These are phyloP conservation scores for Nymphicus hollandicus DNA, from an alignment of 2,113 vertebrate species.

Conservation along the genomic window DNA sequence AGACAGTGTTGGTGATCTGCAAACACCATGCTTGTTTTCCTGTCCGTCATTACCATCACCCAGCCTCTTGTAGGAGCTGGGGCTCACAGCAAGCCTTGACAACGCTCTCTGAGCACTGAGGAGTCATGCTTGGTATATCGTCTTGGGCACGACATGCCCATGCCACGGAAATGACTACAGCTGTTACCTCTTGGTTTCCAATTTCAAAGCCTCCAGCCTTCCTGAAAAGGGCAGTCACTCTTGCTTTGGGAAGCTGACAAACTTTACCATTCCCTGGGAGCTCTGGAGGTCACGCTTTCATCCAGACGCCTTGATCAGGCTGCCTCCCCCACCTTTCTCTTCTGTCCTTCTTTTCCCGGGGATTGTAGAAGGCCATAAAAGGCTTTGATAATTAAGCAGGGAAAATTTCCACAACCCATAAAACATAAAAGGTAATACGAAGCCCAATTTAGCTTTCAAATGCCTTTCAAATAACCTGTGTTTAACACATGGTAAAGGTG, in stretches of 20 bases:
- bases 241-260: slow-evolving; percentile 47
- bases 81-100: not conserved
- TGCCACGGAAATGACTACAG: not conserved
- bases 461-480: slow-evolving; percentile 36
- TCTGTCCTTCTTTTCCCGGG: slow-evolving; percentile 46
- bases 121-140: not conserved
- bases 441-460: slow-evolving; percentile 58
- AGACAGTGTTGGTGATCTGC: not conserved
- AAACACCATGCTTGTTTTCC: not conserved
- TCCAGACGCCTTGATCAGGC: slow-evolving; percentile 26
- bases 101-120: not conserved
- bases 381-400: slow-evolving; percentile 73
- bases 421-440: slow-evolving; percentile 68
- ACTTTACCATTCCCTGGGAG: slow-evolving; percentile 28
- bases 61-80: not conserved
- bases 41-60: not conserved
- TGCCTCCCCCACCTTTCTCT: slow-evolving; percentile 19
- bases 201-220: slow-evolving; percentile 68
- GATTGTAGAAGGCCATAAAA: slow-evolving; percentile 67
- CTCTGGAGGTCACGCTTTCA: slow-evolving; percentile 70
- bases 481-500: slow-evolving; percentile 15
- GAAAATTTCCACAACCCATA: slow-evolving; percentile 65
- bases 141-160: fast-evolving
- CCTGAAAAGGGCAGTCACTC: slow-evolving; percentile 38
- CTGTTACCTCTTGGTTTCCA: slow-evolving; percentile 38